A percentile compares a stretch with the other conserved stretches of the same genome.
Evolutionary conservation across 1,140 invertebrate species (phyloP).

Genomic region (Drosophila hydei): DNA sequence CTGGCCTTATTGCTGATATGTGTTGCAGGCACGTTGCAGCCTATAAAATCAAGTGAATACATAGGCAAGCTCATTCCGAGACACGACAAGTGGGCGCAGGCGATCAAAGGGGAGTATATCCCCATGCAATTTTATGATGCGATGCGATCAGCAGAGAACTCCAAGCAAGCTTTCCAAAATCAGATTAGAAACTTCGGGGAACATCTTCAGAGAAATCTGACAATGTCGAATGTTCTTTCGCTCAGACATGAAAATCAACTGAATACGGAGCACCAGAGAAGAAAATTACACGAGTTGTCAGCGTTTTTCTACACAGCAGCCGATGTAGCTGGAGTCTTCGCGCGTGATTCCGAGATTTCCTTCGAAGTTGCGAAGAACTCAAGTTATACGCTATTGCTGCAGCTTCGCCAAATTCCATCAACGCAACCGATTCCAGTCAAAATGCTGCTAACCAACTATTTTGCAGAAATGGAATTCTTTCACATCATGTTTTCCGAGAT

Average conservation of each 20-base stretch:
- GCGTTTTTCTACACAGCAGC: constrained; percentile 59
- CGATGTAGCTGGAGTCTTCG: constrained; percentile 36
- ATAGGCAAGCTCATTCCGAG: neutral
- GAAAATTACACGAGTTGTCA: constrained; percentile 47
- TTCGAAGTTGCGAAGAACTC: constrained; percentile 62
- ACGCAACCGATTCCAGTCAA: constrained; percentile 57
- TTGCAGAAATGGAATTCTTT: constrained; percentile 79
- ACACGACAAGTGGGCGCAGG: constrained; percentile 1
- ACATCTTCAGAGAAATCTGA: constrained; percentile 69
- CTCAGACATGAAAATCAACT: constrained; percentile 11
- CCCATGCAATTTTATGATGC: constrained; percentile 56
- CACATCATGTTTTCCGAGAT: constrained; percentile 70
- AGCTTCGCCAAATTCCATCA: constrained; percentile 66
- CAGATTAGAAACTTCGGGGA: constrained; percentile 64
- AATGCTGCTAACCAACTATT: constrained; percentile 66
- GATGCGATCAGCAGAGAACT: constrained; percentile 38
- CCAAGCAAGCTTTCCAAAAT: constrained; percentile 57
- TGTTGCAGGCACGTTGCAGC: neutral
- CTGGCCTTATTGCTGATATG: constrained; percentile 3
- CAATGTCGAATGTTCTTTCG: constrained; percentile 60
- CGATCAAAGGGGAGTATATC: constrained; percentile 52
- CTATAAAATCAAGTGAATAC: neutral
- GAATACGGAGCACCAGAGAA: constrained; percentile 24
- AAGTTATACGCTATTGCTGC: constrained; percentile 60
- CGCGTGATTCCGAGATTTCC: constrained; percentile 46